Evolutionary conservation across 1,140 invertebrate genomes (phyloP).

Genomic region (Pinna nobilis): DNA sequence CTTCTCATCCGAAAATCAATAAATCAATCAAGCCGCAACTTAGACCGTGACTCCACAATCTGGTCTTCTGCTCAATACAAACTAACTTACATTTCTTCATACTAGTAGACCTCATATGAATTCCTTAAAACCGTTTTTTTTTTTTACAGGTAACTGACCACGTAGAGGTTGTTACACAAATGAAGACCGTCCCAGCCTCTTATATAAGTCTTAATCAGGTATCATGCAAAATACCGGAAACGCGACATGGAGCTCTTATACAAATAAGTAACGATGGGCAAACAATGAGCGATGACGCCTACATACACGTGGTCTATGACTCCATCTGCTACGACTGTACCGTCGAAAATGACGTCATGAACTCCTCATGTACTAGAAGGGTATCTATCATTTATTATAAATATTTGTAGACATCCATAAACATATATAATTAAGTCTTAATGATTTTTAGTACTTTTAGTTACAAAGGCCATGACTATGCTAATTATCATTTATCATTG

Average conservation of each 20-base stretch:
- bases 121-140: background rate
- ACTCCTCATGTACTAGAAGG: conserved; percentile 11
- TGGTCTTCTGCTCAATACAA: background rate
- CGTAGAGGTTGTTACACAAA: background rate
- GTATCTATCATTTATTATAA: background rate
- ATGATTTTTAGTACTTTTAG: background rate
- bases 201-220: conserved; percentile 38
- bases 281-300: conserved; percentile 10
- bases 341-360: conserved; percentile 1
- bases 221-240: conserved; percentile 32
- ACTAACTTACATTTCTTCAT: background rate
- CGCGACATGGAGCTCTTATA: conserved; percentile 25
- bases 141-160: background rate
- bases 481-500: background rate
- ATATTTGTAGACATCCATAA: too few species aligned
- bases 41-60: too few species aligned
- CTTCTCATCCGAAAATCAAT: too few species aligned
- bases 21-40: too few species aligned
- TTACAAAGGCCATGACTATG: background rate
- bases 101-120: background rate
- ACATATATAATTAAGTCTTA: background rate
- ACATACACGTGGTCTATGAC: conserved; percentile 37
- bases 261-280: conserved; percentile 32
- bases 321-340: conserved; percentile 33
- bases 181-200: conserved; percentile 2